A percentile compares a stretch with the other conserved stretches of the same genome.
Conservation (phyloP, 2,797 vertebrate species). For the Poeciliopsis gracilis region DNA sequence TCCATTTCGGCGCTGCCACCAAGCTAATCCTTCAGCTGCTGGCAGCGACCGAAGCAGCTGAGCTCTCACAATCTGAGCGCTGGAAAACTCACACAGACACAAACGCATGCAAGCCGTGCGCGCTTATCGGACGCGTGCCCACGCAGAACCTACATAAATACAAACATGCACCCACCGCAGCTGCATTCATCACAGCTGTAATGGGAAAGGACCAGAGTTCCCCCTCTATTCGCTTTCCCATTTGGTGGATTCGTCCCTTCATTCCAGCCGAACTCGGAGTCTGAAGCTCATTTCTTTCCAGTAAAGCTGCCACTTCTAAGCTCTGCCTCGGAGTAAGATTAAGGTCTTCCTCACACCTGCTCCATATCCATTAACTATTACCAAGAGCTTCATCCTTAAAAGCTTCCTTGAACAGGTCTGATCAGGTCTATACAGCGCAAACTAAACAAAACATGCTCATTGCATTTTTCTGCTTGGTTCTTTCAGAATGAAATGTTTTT, state of each 20-base stretch:
- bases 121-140: slow-evolving; percentile 22
- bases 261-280: slow-evolving; percentile 25
- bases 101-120: neutral
- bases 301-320: slow-evolving; percentile 8
- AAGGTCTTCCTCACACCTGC: slow-evolving; percentile 13
- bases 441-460: too few relatives aligned
- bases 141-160: slow-evolving; percentile 17
- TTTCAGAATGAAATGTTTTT: too few relatives aligned
- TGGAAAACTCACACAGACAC: neutral
- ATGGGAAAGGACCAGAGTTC: slow-evolving; percentile 49
- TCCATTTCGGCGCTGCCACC: slow-evolving; percentile 64
- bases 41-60: slow-evolving; percentile 51
- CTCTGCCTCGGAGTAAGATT: slow-evolving; percentile 23
- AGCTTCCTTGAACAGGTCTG: too few relatives aligned
- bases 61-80: slow-evolving; percentile 52
- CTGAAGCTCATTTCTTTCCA: slow-evolving; percentile 11
- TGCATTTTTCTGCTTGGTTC: too few relatives aligned
- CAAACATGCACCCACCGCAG: slow-evolving; percentile 46
- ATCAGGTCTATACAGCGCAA: too few relatives aligned
- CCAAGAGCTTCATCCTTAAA: slow-evolving; percentile 5
- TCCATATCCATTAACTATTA: neutral
- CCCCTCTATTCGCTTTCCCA: slow-evolving; percentile 30
- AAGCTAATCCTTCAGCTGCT: slow-evolving; percentile 68
- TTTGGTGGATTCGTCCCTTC: slow-evolving; percentile 48
- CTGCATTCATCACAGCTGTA: slow-evolving; percentile 41